Conservation (phyloP, 2,888 invertebrate species). For the Clitarchus hookeri region DNA sequence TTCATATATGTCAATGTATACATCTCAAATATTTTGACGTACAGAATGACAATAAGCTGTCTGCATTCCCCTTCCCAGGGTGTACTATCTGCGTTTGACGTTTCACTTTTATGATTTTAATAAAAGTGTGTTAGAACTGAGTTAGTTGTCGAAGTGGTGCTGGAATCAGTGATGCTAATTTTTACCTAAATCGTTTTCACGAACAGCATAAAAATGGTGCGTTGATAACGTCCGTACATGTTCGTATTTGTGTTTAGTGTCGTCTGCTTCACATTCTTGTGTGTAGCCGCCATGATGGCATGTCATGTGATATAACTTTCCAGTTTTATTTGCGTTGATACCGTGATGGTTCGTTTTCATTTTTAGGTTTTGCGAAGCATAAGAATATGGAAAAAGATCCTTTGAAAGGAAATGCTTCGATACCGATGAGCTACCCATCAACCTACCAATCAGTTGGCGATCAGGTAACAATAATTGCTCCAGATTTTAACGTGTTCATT, state of each 20-base stretch:
- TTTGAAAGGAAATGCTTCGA: conserved; percentile 62
- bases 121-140: neutral
- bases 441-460: conserved; percentile 66
- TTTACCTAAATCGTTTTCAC: neutral
- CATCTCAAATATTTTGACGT: no score
- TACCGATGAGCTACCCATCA: conserved; percentile 59
- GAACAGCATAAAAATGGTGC: conserved; percentile 24
- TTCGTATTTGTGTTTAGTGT: conserved; percentile 23
- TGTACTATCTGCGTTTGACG: neutral
- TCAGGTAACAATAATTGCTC: conserved; percentile 56
- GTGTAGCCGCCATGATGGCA: conserved; percentile 14
- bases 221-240: neutral
- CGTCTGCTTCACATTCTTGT: conserved; percentile 30
- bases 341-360: conserved; percentile 23
- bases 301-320: conserved; percentile 32
- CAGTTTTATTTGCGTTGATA: conserved; percentile 21
- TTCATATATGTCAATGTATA: no score
- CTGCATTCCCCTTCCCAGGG: neutral
- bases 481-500: neutral
- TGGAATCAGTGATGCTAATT: neutral
- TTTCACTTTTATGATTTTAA: neutral
- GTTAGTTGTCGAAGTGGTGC: neutral
- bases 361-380: conserved; percentile 34
- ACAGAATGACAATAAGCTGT: no score
- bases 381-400: conserved; percentile 72